Conservation (phyloP, 2,113 vertebrate genomes). For the Anhinga anhinga region DNA sequence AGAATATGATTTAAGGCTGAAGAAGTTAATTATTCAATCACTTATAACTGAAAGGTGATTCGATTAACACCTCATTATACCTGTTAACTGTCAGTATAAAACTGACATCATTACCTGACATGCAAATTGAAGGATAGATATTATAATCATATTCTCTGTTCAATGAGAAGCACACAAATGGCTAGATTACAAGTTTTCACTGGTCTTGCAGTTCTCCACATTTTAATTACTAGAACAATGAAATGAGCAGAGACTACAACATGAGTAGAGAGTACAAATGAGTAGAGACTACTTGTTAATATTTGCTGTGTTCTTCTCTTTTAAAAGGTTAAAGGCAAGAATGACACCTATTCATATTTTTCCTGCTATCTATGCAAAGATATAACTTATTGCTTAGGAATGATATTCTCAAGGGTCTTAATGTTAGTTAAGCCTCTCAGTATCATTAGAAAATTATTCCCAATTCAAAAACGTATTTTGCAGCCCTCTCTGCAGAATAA, state of each 20-base stretch:
- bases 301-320: not conserved
- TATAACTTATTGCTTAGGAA: not conserved
- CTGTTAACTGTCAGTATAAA: conserved; percentile 29
- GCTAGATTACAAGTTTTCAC: not conserved
- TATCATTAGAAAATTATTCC: not conserved
- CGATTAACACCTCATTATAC: not conserved
- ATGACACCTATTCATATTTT: not conserved
- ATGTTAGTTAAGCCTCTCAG: not conserved
- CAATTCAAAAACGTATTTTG: not conserved
- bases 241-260: not conserved
- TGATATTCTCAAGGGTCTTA: not conserved
- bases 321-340: not conserved
- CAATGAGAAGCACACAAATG: not conserved
- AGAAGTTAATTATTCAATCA: conserved; percentile 40
- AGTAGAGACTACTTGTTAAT: not conserved
- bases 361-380: not conserved
- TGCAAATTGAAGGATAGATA: not conserved
- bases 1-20: conserved; percentile 2
- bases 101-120: not conserved
- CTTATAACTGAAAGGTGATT: conserved; percentile 32
- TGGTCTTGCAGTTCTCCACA: not conserved
- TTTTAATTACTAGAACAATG: not conserved
- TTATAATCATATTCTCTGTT: not conserved
- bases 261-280: too few relatives aligned
- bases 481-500: not conserved